These are phyloP conservation scores for Calvadosia cruxmelitensis DNA, from an alignment of 30 jellyfish, hydroid and myxozoan genomes.

Conservation along the genomic window DNA sequence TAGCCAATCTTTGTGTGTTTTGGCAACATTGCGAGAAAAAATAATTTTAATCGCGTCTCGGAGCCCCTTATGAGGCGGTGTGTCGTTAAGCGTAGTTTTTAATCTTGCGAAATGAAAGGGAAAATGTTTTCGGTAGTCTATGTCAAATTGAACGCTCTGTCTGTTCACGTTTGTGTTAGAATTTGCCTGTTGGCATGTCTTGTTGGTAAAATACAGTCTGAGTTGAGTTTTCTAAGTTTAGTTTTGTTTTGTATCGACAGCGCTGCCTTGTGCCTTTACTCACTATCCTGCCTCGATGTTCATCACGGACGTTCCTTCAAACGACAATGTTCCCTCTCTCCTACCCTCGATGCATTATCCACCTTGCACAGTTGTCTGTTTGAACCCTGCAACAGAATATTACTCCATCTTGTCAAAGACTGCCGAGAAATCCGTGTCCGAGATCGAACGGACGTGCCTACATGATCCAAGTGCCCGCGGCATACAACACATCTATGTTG, in stretches of 20 bases:
- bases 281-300: conserved; percentile 80
- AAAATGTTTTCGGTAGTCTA: too few species aligned
- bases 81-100: too few species aligned
- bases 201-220: too few species aligned
- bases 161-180: too few species aligned
- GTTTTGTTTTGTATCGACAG: conserved; percentile 6
- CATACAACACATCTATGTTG: conserved; percentile 16
- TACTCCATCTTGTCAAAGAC: conserved; percentile 40
- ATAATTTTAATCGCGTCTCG: too few species aligned
- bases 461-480: conserved; percentile 72
- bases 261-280: conserved; percentile 50
- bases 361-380: conserved; percentile 47
- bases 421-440: conserved; percentile 14
- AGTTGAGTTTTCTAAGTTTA: neutral
- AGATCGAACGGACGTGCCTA: conserved; percentile 18
- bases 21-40: too few species aligned
- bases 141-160: too few species aligned
- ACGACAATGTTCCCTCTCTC: conserved; percentile 9
- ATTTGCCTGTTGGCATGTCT: too few species aligned
- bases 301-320: conserved; percentile 39
- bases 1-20: too few species aligned
- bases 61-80: too few species aligned
- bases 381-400: conserved; percentile 17
- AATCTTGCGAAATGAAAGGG: too few species aligned
- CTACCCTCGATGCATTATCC: conserved; percentile 45